Evolutionary conservation across 2,113 vertebrate genomes (phyloP).

Genomic region (Plotosus lineatus): DNA sequence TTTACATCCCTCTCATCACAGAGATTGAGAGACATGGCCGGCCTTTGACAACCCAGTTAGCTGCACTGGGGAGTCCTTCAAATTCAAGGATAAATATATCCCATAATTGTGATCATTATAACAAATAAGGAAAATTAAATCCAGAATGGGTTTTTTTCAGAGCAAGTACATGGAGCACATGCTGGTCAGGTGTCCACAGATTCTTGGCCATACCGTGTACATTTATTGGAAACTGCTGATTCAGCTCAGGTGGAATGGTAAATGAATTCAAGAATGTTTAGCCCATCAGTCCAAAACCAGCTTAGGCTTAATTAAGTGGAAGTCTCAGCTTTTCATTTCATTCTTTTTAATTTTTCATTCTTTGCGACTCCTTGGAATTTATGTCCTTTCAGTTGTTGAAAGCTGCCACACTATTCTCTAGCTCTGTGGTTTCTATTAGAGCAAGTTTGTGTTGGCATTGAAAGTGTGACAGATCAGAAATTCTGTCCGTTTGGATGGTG

Average conservation of each 20-base stretch:
- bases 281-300: neutral
- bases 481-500: conserved; percentile 30
- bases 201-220: neutral
- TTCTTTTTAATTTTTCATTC: conserved; percentile 3
- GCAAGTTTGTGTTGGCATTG: conserved; percentile 13
- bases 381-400: neutral
- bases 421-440: conserved; percentile 16
- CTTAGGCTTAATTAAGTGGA: neutral
- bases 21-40: too few species aligned
- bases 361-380: conserved; percentile 6
- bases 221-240: neutral
- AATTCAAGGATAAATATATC: neutral
- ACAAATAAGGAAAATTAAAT: neutral
- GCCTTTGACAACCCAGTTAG: too few species aligned
- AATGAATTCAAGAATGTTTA: neutral
- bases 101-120: neutral
- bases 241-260: neutral
- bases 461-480: conserved; percentile 31
- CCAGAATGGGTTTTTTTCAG: neutral
- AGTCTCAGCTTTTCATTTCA: conserved; percentile 2
- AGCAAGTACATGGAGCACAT: neutral
- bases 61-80: too few species aligned
- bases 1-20: too few species aligned
- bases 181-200: neutral
- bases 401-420: conserved; percentile 23